Evolutionary conservation across 2,113 vertebrate genomes (phyloP).

Genomic region (Amphiprion ocellaris): DNA sequence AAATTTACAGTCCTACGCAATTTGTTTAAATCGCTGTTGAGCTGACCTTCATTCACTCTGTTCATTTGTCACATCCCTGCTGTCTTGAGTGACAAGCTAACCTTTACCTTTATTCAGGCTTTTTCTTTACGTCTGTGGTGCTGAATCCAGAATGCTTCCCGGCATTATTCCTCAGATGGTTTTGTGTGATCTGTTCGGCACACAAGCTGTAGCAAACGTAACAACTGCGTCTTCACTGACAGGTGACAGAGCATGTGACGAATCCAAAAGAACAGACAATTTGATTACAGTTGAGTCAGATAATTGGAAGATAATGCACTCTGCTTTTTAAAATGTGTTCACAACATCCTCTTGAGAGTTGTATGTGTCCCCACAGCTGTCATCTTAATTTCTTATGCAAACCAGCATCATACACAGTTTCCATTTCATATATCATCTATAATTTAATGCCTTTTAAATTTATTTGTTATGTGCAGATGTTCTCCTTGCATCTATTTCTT

Average conservation of each 20-base stretch:
- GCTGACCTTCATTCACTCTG: neutral
- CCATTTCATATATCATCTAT: conserved; percentile 30
- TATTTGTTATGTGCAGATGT: conserved; percentile 47
- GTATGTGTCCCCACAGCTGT: conserved; percentile 43
- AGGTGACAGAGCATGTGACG: neutral
- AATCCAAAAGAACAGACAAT: neutral
- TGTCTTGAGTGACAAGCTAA: neutral
- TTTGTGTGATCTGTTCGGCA: neutral
- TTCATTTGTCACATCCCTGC: neutral
- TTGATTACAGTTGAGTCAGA: neutral
- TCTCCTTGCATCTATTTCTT: conserved; percentile 50
- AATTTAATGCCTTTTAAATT: conserved; percentile 41
- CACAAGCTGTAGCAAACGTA: neutral
- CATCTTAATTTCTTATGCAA: conserved; percentile 46
- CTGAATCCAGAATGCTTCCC: conserved; percentile 1
- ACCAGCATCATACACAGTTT: conserved; percentile 21
- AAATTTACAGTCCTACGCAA: neutral
- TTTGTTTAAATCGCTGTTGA: neutral
- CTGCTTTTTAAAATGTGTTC: conserved; percentile 16
- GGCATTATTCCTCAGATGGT: neutral
- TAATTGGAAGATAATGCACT: neutral
- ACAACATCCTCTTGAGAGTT: conserved; percentile 48
- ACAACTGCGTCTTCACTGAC: conserved; percentile 1
- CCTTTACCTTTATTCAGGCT: neutral
- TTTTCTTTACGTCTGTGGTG: neutral